Conservation (phyloP, 92 coral and sea anemone genomes). For the Epizoanthus fatuus region DNA sequence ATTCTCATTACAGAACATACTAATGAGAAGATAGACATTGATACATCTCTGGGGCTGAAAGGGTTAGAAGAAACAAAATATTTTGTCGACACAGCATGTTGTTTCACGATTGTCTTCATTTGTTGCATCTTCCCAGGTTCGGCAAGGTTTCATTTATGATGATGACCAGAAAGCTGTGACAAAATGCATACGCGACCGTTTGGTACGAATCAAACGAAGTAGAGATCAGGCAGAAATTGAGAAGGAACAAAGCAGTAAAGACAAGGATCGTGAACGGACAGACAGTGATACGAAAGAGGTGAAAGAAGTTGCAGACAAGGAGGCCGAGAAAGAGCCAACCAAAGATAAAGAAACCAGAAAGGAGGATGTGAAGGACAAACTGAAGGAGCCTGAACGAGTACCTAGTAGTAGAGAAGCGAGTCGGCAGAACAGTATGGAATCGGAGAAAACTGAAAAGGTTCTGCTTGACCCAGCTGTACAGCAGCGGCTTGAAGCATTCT, state of each 20-base stretch:
- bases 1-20: no score
- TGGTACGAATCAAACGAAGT: slow-evolving; percentile 78
- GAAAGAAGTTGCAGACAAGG: slow-evolving; percentile 71
- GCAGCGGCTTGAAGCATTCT: slow-evolving; percentile 74
- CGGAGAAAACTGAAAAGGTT: slow-evolving; percentile 11
- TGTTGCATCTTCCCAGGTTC: slow-evolving; percentile 69
- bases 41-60: not conserved
- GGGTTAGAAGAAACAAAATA: not conserved
- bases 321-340: slow-evolving; percentile 54
- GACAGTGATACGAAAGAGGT: slow-evolving; percentile 49
- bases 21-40: no score
- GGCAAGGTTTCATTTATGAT: slow-evolving; percentile 91
- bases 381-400: slow-evolving; percentile 41
- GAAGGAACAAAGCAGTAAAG: slow-evolving; percentile 65
- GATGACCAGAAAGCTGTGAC: slow-evolving; percentile 91
- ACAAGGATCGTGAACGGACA: slow-evolving; percentile 64
- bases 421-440: slow-evolving; percentile 66
- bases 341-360: slow-evolving; percentile 30
- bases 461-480: slow-evolving; percentile 53
- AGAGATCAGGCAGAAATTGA: slow-evolving; percentile 83
- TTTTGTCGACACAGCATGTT: not conserved
- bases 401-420: slow-evolving; percentile 35
- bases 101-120: not conserved
- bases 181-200: slow-evolving; percentile 90
- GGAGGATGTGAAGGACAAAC: slow-evolving; percentile 55